phyloP scores from a whole-genome alignment of 2,113 vertebrate genomes.

The Climacteris rufus region DNA sequence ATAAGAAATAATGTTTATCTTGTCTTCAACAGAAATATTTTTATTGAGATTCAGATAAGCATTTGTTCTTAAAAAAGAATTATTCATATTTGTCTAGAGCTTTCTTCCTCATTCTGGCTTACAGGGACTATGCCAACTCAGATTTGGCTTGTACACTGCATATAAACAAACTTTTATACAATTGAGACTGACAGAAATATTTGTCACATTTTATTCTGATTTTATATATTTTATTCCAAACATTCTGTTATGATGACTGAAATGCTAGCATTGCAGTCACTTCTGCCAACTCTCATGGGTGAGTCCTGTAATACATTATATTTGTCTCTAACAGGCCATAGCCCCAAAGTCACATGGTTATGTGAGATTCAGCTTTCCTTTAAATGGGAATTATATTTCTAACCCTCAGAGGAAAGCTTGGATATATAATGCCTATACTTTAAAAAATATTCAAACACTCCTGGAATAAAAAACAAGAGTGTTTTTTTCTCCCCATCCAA shows the following conservation, averaged over 20 bases:
- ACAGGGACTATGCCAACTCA: not conserved
- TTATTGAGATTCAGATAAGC: not conserved
- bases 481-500: not conserved
- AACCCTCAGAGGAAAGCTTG: not conserved
- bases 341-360: not conserved
- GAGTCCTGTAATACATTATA: not conserved
- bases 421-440: not conserved
- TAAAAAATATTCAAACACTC: not conserved
- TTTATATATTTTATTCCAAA: not conserved
- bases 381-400: not conserved
- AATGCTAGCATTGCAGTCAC: not conserved
- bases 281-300: not conserved
- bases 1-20: not conserved
- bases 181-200: not conserved
- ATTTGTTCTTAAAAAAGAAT: not conserved
- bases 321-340: not conserved
- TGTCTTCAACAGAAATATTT: not conserved
- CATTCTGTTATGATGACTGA: not conserved
- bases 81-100: not conserved
- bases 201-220: slow-evolving; percentile 3
- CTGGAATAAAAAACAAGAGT: not conserved
- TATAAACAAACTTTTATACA: not conserved
- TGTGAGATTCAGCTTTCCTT: not conserved
- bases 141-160: not conserved
- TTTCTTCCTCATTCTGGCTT: not conserved